Evolutionary conservation across 2,888 invertebrate genomes (phyloP).

Genomic region (Leptarthrus brevirostris): DNA sequence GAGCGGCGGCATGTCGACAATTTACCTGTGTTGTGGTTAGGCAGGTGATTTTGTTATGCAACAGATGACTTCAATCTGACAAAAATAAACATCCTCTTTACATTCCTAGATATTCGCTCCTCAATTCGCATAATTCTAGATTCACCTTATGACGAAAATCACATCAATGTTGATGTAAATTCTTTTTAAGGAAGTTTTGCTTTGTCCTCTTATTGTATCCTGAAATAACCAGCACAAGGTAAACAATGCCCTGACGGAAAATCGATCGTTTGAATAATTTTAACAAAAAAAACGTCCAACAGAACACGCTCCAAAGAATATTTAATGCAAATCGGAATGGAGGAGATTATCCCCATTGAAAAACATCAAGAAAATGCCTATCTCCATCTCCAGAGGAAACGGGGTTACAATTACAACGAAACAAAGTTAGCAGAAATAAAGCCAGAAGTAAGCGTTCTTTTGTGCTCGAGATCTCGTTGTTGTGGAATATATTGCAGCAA

Average conservation of each 20-base stretch:
- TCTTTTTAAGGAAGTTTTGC: no score
- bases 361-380: not conserved
- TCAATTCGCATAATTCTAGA: no score
- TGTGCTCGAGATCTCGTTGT: not conserved
- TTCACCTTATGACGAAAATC: no score
- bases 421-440: not conserved
- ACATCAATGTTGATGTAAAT: no score
- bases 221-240: not conserved
- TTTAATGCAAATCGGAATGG: slow-evolving; percentile 28
- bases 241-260: not conserved
- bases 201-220: no score
- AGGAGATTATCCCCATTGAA: slow-evolving; percentile 17
- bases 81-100: not conserved
- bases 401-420: not conserved
- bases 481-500: not conserved
- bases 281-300: not conserved
- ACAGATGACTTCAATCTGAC: not conserved
- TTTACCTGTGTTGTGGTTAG: slow-evolving; percentile 19
- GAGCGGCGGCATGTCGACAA: slow-evolving; percentile 14
- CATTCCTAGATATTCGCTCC: no score
- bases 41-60: slow-evolving; percentile 17
- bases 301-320: not conserved
- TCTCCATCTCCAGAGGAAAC: not conserved
- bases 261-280: not conserved
- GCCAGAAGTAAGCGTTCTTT: not conserved